Conservation (phyloP, 2,113 vertebrate genomes). For the Hemiscyllium ocellatum region DNA sequence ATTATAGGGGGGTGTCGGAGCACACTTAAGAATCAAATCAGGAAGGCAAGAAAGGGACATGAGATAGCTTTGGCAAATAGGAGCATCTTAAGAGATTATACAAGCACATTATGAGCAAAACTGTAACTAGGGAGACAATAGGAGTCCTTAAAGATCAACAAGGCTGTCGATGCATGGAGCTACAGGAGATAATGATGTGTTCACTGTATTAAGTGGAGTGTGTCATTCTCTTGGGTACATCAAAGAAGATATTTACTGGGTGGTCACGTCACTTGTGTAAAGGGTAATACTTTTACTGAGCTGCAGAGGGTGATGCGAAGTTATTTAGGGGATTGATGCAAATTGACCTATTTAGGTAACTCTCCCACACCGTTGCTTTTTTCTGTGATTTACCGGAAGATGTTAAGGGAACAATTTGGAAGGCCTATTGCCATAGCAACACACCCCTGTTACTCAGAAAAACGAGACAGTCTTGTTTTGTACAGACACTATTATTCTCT, state of each 20-base stretch:
- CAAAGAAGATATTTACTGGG: neutral
- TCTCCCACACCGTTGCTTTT: neutral
- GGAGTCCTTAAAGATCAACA: too few species aligned
- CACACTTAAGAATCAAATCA: too few species aligned
- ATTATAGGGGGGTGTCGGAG: too few species aligned
- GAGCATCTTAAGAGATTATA: too few species aligned
- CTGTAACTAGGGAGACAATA: too few species aligned
- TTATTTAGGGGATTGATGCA: neutral
- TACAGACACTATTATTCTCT: neutral
- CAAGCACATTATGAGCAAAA: too few species aligned
- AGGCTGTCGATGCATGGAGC: too few species aligned
- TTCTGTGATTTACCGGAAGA: neutral
- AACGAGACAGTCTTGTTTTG: neutral
- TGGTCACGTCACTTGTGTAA: neutral
- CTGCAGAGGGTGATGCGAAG: neutral
- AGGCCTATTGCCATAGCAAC: neutral
- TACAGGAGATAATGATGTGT: neutral
- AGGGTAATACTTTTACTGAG: neutral
- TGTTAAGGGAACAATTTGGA: neutral
- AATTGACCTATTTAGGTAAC: neutral
- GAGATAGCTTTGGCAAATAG: too few species aligned
- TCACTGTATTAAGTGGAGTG: neutral
- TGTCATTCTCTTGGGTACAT: neutral
- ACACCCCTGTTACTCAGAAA: neutral
- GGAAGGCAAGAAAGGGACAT: too few species aligned